phyloP scores from a whole-genome alignment of 2,113 vertebrate species.

The Psephotus haematonotus region DNA sequence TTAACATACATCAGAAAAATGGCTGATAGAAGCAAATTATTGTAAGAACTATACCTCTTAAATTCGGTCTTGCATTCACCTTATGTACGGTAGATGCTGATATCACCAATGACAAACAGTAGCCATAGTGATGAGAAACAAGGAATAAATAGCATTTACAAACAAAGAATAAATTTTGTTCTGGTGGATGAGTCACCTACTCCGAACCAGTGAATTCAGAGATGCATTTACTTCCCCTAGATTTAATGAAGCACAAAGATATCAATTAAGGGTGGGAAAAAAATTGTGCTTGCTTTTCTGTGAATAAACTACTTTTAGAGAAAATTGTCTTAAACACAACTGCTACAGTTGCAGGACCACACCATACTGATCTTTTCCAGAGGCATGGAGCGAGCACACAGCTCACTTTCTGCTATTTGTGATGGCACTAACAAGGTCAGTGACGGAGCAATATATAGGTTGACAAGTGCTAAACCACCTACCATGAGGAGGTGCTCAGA shows the following conservation, averaged over 20 bases:
- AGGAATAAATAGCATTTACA: constrained; percentile 64
- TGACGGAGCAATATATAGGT: neutral
- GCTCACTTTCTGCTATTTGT: neutral
- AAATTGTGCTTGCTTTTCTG: neutral
- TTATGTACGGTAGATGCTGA: neutral
- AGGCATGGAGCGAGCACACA: neutral
- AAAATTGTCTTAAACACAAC: neutral
- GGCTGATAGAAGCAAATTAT: neutral
- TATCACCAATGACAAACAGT: constrained; percentile 46
- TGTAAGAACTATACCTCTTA: neutral
- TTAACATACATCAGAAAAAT: neutral
- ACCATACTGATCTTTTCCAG: neutral
- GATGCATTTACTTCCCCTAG: constrained; percentile 32
- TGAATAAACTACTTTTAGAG: neutral
- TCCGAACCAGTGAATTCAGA: constrained; percentile 49
- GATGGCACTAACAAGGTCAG: neutral
- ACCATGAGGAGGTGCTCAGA: neutral
- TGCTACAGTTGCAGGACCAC: neutral
- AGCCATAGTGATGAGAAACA: constrained; percentile 64
- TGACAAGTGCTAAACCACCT: constrained; percentile 14
- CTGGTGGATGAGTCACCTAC: constrained; percentile 46
- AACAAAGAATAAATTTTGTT: constrained; percentile 56
- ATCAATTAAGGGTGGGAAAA: neutral
- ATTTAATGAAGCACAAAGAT: constrained; percentile 24
- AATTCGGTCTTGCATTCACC: neutral